A percentile compares a stretch with the other conserved stretches of the same genome.
These are phyloP conservation scores for Myxocyprinus asiaticus DNA, from an alignment of 2,113 vertebrate species.

Conservation along the genomic window DNA sequence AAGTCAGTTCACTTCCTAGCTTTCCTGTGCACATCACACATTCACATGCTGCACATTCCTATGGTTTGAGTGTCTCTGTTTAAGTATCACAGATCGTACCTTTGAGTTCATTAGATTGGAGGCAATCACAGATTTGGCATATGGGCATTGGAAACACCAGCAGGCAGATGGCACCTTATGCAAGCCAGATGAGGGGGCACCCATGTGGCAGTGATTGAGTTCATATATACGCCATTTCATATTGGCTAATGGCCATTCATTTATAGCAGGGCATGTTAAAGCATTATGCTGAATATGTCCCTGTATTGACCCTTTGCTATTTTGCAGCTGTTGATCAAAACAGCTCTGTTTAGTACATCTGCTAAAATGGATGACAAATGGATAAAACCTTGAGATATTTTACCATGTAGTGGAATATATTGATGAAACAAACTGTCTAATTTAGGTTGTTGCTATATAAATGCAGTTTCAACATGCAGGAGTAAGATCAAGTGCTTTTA, in stretches of 20 bases:
- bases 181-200: slow-evolving; percentile 37
- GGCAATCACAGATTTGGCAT: slow-evolving; percentile 9
- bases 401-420: neutral
- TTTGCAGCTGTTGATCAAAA: slow-evolving; percentile 33
- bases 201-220: slow-evolving; percentile 16
- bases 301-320: slow-evolving; percentile 31
- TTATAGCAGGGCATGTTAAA: slow-evolving; percentile 34
- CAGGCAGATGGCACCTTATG: slow-evolving; percentile 45
- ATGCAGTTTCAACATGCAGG: no score
- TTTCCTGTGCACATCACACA: neutral
- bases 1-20: neutral
- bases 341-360: neutral
- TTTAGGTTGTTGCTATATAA: no score
- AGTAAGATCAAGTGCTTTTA: no score
- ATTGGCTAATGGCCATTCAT: slow-evolving; percentile 37
- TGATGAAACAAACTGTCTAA: no score
- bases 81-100: neutral
- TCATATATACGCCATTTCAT: slow-evolving; percentile 34
- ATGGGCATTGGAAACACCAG: slow-evolving; percentile 13
- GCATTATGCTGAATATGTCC: slow-evolving; percentile 24
- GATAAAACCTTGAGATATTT: neutral
- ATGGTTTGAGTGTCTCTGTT: neutral
- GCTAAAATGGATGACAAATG: slow-evolving; percentile 12
- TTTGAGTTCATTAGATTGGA: neutral
- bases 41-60: neutral